Percentiles rank a stretch among this genome's conserved stretches.
Evolutionary conservation across 1,140 invertebrate species (phyloP).

Genomic region (Drosophila yakuba): DNA sequence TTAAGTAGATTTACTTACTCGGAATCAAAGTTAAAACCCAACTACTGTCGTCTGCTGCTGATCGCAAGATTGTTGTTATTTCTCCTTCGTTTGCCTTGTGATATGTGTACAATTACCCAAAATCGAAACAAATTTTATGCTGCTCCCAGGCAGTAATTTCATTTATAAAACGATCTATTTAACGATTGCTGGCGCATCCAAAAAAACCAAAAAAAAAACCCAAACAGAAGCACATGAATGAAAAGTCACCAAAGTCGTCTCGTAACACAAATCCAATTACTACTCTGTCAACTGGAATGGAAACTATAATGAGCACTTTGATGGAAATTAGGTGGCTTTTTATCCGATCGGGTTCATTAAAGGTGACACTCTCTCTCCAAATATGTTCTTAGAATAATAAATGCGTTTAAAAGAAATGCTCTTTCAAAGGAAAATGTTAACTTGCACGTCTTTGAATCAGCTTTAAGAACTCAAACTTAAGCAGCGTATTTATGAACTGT

Average conservation of each 20-base stretch:
- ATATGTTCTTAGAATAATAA: not conserved
- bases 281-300: not conserved
- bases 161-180: constrained; percentile 25
- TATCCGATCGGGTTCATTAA: not conserved
- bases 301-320: constrained; percentile 1
- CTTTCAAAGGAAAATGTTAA: no score
- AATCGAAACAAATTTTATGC: constrained; percentile 38
- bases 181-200: not conserved
- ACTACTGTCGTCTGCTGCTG: constrained; percentile 6
- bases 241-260: not conserved
- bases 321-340: constrained; percentile 4
- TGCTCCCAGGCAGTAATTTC: constrained; percentile 21
- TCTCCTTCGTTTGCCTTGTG: not conserved
- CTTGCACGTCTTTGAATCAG: no score
- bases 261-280: constrained; percentile 34
- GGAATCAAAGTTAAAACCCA: constrained; percentile 45
- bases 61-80: constrained; percentile 4
- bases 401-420: no score
- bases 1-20: constrained; percentile 73
- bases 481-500: constrained; percentile 5
- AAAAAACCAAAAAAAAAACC: not conserved
- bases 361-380: constrained; percentile 2
- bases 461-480: not conserved
- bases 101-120: constrained; percentile 31
- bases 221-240: constrained; percentile 19